phyloP scores from a whole-genome alignment of 2,113 vertebrate species.

The Equus quagga region DNA sequence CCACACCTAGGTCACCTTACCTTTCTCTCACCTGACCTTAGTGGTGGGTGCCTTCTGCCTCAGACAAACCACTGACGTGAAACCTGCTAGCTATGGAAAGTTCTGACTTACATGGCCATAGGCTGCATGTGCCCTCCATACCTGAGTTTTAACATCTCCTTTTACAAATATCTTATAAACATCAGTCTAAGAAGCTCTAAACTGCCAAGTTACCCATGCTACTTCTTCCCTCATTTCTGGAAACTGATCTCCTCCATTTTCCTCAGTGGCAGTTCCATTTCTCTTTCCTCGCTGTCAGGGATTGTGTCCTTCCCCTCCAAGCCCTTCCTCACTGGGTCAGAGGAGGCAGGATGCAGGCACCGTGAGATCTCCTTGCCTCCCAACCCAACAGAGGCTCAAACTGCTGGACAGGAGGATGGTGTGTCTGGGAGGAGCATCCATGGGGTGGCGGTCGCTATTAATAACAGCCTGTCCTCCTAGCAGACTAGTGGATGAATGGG shows the following conservation, averaged over 20 bases:
- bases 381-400: not conserved
- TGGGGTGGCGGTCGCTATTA: too few species aligned
- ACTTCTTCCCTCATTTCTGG: not conserved
- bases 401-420: not conserved
- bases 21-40: not conserved
- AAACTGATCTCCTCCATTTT: not conserved
- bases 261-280: not conserved
- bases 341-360: not conserved
- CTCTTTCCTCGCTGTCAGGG: conserved; percentile 47
- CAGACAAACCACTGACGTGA: not conserved
- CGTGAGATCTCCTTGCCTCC: not conserved
- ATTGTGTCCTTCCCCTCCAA: not conserved
- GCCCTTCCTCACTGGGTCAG: not conserved
- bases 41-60: not conserved
- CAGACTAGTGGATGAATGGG: not conserved
- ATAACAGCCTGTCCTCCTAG: not conserved
- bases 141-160: not conserved
- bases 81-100: not conserved
- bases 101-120: not conserved
- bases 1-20: not conserved
- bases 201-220: not conserved
- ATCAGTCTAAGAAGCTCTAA: not conserved
- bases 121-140: not conserved
- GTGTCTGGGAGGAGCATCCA: not conserved
- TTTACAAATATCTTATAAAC: not conserved